Evolutionary conservation across 2,113 vertebrate species (phyloP).

Genomic region (Pteropus alecto): DNA sequence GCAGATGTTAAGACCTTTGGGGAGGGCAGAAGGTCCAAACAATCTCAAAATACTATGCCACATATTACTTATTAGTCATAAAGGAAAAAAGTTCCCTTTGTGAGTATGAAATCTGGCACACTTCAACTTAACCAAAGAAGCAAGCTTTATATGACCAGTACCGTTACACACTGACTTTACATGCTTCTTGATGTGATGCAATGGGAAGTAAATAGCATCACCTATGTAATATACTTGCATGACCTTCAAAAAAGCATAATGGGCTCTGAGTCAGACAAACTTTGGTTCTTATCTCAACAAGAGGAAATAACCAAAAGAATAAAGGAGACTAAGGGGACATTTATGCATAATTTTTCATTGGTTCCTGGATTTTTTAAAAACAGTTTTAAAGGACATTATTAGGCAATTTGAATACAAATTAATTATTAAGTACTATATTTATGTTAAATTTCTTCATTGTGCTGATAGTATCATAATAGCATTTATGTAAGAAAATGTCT

Average conservation of each 20-base stretch:
- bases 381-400: background rate
- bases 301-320: slow-evolving; percentile 3
- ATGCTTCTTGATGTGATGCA: background rate
- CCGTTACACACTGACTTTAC: background rate
- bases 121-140: slow-evolving; percentile 14
- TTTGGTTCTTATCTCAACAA: background rate
- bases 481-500: background rate
- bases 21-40: background rate
- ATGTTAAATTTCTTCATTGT: background rate
- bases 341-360: background rate
- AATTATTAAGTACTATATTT: background rate
- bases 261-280: background rate
- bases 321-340: background rate
- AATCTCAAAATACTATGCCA: background rate
- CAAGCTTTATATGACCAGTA: background rate
- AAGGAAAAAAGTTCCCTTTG: background rate
- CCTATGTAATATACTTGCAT: fast-evolving
- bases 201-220: background rate
- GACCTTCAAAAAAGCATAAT: background rate
- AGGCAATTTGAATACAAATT: background rate
- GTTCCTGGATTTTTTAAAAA: background rate
- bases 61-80: background rate
- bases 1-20: background rate
- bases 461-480: background rate
- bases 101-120: background rate